Base-by-base conservation (phyloP, 2,113 vertebrate genomes). In the Stictonetta naevosa region DNA sequence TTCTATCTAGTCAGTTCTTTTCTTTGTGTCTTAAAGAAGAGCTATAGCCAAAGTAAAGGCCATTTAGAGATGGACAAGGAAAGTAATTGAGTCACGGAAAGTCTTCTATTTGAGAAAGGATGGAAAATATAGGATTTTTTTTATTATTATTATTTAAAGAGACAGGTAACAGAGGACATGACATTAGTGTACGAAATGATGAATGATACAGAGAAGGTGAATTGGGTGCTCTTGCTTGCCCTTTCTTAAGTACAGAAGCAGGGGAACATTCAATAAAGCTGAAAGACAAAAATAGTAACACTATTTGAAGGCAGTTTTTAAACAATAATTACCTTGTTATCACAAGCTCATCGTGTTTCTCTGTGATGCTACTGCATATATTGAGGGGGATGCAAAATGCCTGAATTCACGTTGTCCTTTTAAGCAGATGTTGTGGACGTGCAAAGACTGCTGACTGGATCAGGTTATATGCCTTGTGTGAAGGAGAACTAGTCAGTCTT, bases 101-200 rank as follows among this genome's bases (percentile, higher is more conserved):
- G 25, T 83, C 63, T 89, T 85, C 67, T 95, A 53, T 95, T 92
- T 95, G 90, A 93, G 78, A 38, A 93, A 56, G 90, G 85, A 66
- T 84, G 52, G 89, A 58, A 81, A 82, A 71, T 77, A 73, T 93
- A 87, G 78, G 40, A 71, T 29, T 93, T 93, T 75, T 48, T 48
- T 90, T 93, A 87, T 46, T 48, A 88, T 90, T 48, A 21, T 90
- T 93, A 90, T 96, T 91, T 95, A 79, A 82, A 85, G 90, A 88
- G 75, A 73, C 84, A 96, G 93, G 84, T 93, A 91, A 83, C 78
- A 87, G 82, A 71, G 78, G 72, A 91, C 1, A 2, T 73, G 74
- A 80, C 67, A 80, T 82, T 33, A 62, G 82, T 25, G 55, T 77
- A 52, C 79, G 63, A 78, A 82, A 93, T 90, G 92, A 93, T 95